A percentile compares a stretch with the other conserved stretches of the same genome.
Conservation (phyloP, 2,888 invertebrate genomes). For the Kuschelorhynchus macadamiae region DNA sequence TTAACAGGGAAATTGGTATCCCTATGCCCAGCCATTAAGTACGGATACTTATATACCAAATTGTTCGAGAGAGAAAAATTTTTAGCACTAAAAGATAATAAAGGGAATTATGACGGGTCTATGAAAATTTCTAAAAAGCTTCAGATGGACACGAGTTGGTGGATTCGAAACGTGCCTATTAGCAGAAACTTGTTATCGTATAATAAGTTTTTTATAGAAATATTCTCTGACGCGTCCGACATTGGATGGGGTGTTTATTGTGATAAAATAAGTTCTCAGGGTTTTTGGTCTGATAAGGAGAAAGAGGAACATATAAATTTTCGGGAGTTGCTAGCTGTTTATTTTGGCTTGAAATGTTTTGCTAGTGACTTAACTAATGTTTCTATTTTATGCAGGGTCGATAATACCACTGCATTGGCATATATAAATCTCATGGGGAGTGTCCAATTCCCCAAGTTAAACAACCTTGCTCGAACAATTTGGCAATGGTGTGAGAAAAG, state of each 20-base stretch:
- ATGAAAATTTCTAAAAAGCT: too few relatives aligned
- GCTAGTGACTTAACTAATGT: neutral
- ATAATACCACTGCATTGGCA: slow-evolving; percentile 16
- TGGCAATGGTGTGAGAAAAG: slow-evolving; percentile 24
- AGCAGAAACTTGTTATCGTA: too few relatives aligned
- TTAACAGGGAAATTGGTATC: slow-evolving; percentile 41
- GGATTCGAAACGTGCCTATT: too few relatives aligned
- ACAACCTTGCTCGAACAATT: neutral
- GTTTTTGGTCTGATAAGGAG: too few relatives aligned
- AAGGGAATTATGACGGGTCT: neutral
- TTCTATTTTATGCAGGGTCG: slow-evolving; percentile 12
- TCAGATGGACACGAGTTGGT: too few relatives aligned
- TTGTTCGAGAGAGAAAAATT: slow-evolving; percentile 3
- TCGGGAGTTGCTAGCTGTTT: too few relatives aligned
- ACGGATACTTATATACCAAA: slow-evolving; percentile 13
- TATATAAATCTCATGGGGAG: slow-evolving; percentile 3
- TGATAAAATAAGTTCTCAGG: too few relatives aligned
- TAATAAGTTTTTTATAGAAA: too few relatives aligned
- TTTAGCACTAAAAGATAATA: slow-evolving; percentile 23
- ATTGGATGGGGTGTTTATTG: too few relatives aligned
- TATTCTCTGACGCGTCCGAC: too few relatives aligned
- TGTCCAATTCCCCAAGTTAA: slow-evolving; percentile 15
- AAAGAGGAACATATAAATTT: too few relatives aligned
- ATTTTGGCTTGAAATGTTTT: slow-evolving; percentile 15
- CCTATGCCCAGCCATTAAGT: slow-evolving; percentile 46